Base-by-base conservation (phyloP, 2,888 invertebrate species). In the Panorpa germanica region DNA sequence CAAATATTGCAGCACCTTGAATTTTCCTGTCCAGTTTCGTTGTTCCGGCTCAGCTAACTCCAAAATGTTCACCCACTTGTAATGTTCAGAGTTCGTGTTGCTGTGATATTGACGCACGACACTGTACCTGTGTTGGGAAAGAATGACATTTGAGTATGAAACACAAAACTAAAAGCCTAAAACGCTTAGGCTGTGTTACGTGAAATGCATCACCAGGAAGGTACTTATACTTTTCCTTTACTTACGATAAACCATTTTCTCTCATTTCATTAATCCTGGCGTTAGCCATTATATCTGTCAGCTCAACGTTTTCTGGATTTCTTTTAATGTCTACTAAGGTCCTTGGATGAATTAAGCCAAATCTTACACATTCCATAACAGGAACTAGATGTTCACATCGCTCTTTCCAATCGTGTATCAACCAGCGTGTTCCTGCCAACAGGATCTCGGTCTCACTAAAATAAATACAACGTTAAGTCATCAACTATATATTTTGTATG, bases 361-460 rank as follows among this genome's bases (percentile, higher is more conserved):
- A 83, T 16, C 82, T 63, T 0, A 83, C 66, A 45, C 76, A 76
- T 2, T 61, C 58, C 52, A 81, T 58, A 2, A 82, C 58, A 5
- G 70, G 64, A 1, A 66, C 51, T 13, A 71, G 56, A 36, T 59
- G 45, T 12, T 54, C 48, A 12, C 64, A 59, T 2, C 82, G 61
- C 3, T 59, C 52, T 1, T 61, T 44, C 77, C 77, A 81, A 41
- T 76, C 64, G 27, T 69, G 63, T 46, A 70, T 68, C 13, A 83
- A 47, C 83, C 83, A 83, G 12, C 81, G 61, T 0, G 81, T 71
- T 0, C 72, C 81, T 0, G 80, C 67, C 75, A 82, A 78, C 23
- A 80, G 62, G 1, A 81, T 67, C 51, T 81, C 75, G 57, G 74
- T 69, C 52, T 77, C 76, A 36, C 59, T 54, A 31, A 22, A 39